Base-by-base conservation (phyloP, 2,888 invertebrate genomes). In the Platerodrilus igneus region DNA sequence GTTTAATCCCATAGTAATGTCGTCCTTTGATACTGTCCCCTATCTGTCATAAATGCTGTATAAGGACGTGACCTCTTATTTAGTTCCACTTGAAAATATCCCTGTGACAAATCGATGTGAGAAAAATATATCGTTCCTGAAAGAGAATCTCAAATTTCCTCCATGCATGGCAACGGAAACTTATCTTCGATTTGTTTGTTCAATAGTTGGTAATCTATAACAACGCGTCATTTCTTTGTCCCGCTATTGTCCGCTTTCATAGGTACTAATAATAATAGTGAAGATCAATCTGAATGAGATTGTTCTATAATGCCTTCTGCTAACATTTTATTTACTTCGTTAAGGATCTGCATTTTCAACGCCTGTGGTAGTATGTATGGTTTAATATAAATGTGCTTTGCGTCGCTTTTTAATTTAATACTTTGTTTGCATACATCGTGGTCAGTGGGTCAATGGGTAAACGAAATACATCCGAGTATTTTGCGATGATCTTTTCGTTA, bases 81-180 rank as follows among this genome's bases (percentile, higher is more conserved):
- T 35, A 55, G 23, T 37, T 56, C 53, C 6, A 48, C 26, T 41
- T 55, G 53, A 44, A 56, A 55, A 40, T 55, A 58, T 6, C 55
- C 54, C 25, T 56, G 52, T 3, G 34, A n/a, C 7, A 44, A 38
- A 45, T 47, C 51, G 14, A 55, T 27, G 46, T 55, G 53, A 4
- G 31, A 25, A 26, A 31, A 32, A 39, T 36, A 36, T 3, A 28
- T 10, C 11, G 36, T 28, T 4, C 36, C 36, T 11, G 20, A n/a
- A n/a, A n/a, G n/a, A n/a, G n/a, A n/a, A n/a, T n/a, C n/a, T n/a
- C n/a, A n/a, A 27, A 25, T 23, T 13, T 31, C 30, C 2, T 11
- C 19, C 7, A 32, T 39, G 13, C 33, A 20, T 2, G 33, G 39
- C 15, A 33, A 20, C 2, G 39, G 39, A 20, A 39, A 39, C 17